Base-by-base conservation (phyloP, 2,113 vertebrate species). In the Phaethornis superciliosus region DNA sequence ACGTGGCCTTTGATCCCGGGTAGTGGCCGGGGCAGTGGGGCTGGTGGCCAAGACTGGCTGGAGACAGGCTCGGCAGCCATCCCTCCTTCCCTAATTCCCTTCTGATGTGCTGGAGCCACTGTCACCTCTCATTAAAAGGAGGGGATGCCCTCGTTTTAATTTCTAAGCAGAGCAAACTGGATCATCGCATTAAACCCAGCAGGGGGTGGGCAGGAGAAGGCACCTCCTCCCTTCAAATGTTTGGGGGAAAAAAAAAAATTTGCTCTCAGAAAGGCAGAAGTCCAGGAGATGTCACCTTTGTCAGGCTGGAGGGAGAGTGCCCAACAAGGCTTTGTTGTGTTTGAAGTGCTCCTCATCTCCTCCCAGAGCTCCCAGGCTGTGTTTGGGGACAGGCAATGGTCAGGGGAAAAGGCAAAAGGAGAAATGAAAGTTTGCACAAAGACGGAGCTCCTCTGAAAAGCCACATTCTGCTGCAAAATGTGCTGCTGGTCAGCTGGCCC, bases 101-200 rank as follows among this genome's bases (percentile, higher is more conserved):
- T 95, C 93, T 92, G 89, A 95, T 96, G 90, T 79, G 71, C 97
- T 98, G 98, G 98, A 98, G 98, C 97, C 98, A 86, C 97, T 98
- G 98, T 98, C 97, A 95, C 55, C 65, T 97, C 97, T 97, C 97
- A 98, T 98, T 98, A 98, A 94, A 85, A 85, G 92, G 24, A 46
- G 78, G 5, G 2, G 79, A 76, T 55, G 77, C 88, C 96, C 89
- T 64, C 9, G 52, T 64, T 94, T 95, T 30, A 74, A 85, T 86
- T 65, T 79, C 82, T 68, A 77, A 82, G 37, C 79, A 58, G 92
- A 91, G 89, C 12, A 4, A 90, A 74, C 68, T n/a, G 90, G 96
- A 88, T 97, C 96, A 97, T 92, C 93, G 92, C 44, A 96, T 96
- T 92, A 81, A 90, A 62, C 95, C 86, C 58, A 9, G 81, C 71